Conservation (phyloP, 2,113 vertebrate species). For the Myrmecobius fasciatus region DNA sequence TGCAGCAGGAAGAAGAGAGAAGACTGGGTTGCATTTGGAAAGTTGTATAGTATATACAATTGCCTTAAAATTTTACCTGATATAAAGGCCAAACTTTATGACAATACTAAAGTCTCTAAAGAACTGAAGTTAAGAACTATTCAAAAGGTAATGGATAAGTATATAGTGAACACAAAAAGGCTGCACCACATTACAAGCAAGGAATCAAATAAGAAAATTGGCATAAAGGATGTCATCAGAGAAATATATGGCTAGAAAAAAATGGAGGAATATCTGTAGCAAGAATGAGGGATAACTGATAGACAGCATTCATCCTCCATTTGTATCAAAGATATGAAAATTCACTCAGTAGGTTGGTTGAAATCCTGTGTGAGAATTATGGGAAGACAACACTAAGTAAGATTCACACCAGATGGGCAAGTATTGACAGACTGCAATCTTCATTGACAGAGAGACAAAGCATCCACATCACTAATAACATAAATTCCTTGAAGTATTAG, state of each 20-base stretch:
- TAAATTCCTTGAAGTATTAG: neutral
- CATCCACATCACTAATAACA: neutral
- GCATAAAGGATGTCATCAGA: neutral
- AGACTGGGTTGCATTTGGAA: neutral
- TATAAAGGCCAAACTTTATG: neutral
- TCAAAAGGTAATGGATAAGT: neutral
- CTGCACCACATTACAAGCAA: neutral
- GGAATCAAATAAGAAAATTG: neutral
- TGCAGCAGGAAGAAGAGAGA: neutral
- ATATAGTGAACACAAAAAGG: neutral
- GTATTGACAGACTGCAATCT: neutral
- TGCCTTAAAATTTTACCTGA: neutral
- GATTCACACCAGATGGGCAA: neutral
- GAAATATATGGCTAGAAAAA: neutral
- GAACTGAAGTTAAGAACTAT: neutral
- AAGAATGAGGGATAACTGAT: neutral
- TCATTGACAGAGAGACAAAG: neutral
- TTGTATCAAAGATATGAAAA: neutral
- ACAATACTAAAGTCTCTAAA: neutral
- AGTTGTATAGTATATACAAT: neutral
- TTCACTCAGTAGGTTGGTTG: neutral
- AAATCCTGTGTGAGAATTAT: neutral
- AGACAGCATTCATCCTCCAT: neutral
- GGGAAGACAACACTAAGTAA: neutral
- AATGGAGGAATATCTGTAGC: neutral